These are phyloP conservation scores for Cylas formicarius DNA, from an alignment of 1,140 invertebrate species.

Conservation along the genomic window DNA sequence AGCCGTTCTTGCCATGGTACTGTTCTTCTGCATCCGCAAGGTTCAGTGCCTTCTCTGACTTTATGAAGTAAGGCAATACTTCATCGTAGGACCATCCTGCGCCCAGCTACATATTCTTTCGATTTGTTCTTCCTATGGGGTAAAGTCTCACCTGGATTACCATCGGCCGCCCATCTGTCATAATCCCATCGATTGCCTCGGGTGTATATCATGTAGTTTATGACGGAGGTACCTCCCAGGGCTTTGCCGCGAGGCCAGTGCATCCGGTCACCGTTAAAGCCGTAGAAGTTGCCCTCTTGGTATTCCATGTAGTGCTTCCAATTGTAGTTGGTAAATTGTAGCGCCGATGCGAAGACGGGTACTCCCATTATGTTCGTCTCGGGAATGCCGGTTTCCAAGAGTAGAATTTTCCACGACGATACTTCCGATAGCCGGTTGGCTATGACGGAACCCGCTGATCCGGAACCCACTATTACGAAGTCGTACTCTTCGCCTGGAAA, in stretches of 20 bases:
- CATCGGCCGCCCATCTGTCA: conserved; percentile 57
- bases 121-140: conserved; percentile 40
- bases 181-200: conserved; percentile 59
- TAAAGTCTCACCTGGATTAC: conserved; percentile 51
- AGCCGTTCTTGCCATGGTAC: conserved; percentile 36
- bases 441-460: conserved; percentile 50
- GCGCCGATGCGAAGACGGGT: conserved; percentile 45
- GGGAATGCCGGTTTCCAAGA: conserved; percentile 61
- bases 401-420: conserved; percentile 57
- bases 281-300: conserved; percentile 58
- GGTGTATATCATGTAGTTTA: conserved; percentile 63
- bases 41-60: conserved; percentile 49
- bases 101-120: conserved; percentile 15
- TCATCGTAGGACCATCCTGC: conserved; percentile 46
- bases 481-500: conserved; percentile 29
- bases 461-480: conserved; percentile 36
- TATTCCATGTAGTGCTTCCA: conserved; percentile 73
- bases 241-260: conserved; percentile 42
- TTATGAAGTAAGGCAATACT: conserved; percentile 43
- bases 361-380: conserved; percentile 67
- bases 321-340: conserved; percentile 65
- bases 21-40: conserved; percentile 26
- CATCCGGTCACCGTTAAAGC: conserved; percentile 16
- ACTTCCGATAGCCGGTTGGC: conserved; percentile 68
- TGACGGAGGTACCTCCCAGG: conserved; percentile 52